Evolutionary conservation across 2,113 vertebrate species (phyloP).

Genomic region (Phoxinus phoxinus): DNA sequence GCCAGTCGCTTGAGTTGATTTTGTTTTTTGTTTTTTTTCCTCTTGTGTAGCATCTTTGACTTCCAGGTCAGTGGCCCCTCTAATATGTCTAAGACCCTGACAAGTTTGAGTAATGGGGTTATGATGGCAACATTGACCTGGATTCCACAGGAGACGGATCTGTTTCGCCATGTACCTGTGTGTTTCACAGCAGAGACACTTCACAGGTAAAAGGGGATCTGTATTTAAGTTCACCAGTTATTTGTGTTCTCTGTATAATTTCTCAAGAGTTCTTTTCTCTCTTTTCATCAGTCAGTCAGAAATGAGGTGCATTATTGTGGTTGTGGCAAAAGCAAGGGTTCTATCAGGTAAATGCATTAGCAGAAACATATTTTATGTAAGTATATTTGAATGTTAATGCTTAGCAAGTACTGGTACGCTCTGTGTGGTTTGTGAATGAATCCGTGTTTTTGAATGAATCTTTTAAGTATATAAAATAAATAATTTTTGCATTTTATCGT

Average conservation of each 20-base stretch:
- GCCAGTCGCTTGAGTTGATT: neutral
- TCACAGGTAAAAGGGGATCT: slow-evolving; percentile 42
- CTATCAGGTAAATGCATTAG: slow-evolving; percentile 62
- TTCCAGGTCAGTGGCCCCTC: slow-evolving; percentile 76
- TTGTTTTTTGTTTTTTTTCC: slow-evolving; percentile 8
- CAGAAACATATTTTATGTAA: neutral
- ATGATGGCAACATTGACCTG: slow-evolving; percentile 63
- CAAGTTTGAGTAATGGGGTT: neutral
- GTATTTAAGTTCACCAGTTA: neutral
- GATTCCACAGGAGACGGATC: slow-evolving; percentile 63
- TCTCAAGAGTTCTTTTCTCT: slow-evolving; percentile 10
- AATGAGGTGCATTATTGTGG: slow-evolving; percentile 73
- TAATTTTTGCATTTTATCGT: neutral
- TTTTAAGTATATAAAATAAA: neutral
- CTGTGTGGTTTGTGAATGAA: neutral
- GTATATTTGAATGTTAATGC: neutral
- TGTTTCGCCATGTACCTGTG: slow-evolving; percentile 62
- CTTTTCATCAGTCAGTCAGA: slow-evolving; percentile 72
- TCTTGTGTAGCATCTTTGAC: slow-evolving; percentile 64
- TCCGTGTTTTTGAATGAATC: neutral
- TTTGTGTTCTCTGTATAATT: neutral
- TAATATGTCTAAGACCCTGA: slow-evolving; percentile 68
- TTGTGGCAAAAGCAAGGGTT: slow-evolving; percentile 55
- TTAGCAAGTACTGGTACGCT: neutral
- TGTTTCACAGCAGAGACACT: slow-evolving; percentile 76